Evolutionary conservation across 2,113 vertebrate genomes (phyloP), one percentile per base, ranked within the genome.

Genomic region (Cromileptes altivelis): DNA sequence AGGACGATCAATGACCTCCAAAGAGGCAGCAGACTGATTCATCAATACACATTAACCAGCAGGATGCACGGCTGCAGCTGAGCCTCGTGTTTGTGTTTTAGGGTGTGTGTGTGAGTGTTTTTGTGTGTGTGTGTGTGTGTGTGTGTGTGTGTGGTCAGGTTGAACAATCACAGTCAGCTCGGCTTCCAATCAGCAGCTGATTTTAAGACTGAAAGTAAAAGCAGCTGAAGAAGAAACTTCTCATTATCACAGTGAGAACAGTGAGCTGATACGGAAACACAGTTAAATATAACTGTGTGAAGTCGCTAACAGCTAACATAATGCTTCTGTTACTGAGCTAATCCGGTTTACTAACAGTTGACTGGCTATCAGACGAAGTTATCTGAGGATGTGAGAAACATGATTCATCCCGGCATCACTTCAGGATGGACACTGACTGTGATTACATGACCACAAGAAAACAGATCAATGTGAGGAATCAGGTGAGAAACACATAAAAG

Each of bases 1-100:
- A 21, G 47, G 63, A 33, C 55, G 17, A 77, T 87, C 77, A 64
- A 78, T 88, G 73, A 78, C 58, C 70, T 85, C 78, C 82, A 70
- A 71, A 77, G 68, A 73, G 65, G 60, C 77, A 45, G n/a, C 69
- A 53, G 85, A 81, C 50, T 9, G 67, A 77, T 84, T 80, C 79
- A 88, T 90, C 84, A 76, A 86, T 86, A 80, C 81, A 79, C 86
- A 86, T 86, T 84, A 79, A 84, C 61, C 52, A 76, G 72, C 27
- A 6, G 82, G 82, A 56, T 19, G 40, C 70, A 52, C 3, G 40
- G 55, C 70, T 49, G 50, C 76, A 70, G 60, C 67, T 76, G 75
- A 76, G 65, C 33, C 76, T 11, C 3, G 18, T 37, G 18, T 33
- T 30, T 33, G 49, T 23, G 56, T 55, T 21, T 73, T 8, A 1